phyloP scores from a whole-genome alignment of 1,140 invertebrate species.

The Centruroides sculpturatus region DNA sequence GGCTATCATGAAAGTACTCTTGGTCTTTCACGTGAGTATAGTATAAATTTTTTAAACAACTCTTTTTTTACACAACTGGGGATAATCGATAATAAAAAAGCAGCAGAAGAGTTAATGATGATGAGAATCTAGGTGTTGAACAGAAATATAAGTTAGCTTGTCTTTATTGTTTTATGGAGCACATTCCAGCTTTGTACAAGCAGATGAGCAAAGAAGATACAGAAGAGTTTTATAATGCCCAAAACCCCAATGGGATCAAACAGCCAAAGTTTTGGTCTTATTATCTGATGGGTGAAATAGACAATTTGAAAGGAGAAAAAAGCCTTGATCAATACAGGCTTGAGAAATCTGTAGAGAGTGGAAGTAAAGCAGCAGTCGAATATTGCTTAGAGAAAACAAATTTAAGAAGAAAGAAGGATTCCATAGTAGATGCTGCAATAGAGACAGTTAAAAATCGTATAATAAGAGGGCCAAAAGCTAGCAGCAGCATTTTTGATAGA shows the following conservation, averaged over 20 bases:
- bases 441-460: background rate
- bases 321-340: background rate
- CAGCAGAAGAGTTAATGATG: slow-evolving; percentile 5
- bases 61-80: slow-evolving; percentile 5
- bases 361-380: slow-evolving; percentile 6
- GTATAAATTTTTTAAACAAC: slow-evolving; percentile 5
- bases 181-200: slow-evolving; percentile 3
- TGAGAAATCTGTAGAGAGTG: slow-evolving; percentile 7
- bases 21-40: slow-evolving; percentile 8
- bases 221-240: background rate
- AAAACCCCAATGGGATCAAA: background rate
- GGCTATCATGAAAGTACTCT: slow-evolving; percentile 5
- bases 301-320: slow-evolving; percentile 8
- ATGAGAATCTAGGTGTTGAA: background rate
- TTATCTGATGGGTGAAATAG: slow-evolving; percentile 1
- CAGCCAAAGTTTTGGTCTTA: slow-evolving; percentile 1
- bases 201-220: slow-evolving; percentile 2
- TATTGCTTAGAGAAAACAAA: slow-evolving; percentile 10
- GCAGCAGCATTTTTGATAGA: background rate
- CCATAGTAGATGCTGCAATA: slow-evolving; percentile 2
- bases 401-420: background rate
- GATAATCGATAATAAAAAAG: slow-evolving; percentile 4
- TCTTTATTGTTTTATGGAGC: slow-evolving; percentile 9
- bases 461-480: background rate
- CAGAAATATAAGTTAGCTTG: slow-evolving; percentile 9